Percentiles rank a stretch among this genome's conserved stretches.
These are phyloP conservation scores for Diuraphis noxia DNA, from an alignment of 1,140 invertebrate genomes.

Conservation along the genomic window DNA sequence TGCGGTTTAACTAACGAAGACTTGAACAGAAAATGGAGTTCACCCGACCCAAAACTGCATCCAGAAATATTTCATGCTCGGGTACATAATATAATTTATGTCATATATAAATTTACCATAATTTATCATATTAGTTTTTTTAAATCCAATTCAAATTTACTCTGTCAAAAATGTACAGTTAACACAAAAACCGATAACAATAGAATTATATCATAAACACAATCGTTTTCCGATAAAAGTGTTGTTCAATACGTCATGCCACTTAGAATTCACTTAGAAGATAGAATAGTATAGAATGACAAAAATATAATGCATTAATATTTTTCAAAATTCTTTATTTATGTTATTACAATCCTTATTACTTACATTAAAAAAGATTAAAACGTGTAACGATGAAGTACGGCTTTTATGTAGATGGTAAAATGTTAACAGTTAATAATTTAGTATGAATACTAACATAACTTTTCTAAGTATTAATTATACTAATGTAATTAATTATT, in stretches of 20 bases:
- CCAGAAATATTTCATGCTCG: constrained; percentile 84
- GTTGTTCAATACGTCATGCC: too few relatives aligned
- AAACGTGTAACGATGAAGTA: neutral
- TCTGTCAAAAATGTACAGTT: neutral
- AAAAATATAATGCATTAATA: neutral
- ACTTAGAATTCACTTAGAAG: neutral
- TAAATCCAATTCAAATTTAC: neutral
- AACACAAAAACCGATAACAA: neutral
- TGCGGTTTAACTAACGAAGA: constrained; percentile 81
- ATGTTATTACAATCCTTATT: neutral
- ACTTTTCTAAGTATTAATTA: neutral
- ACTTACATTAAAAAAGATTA: neutral
- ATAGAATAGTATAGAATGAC: neutral
- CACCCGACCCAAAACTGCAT: constrained; percentile 73
- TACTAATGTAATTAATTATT: neutral
- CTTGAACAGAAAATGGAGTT: constrained; percentile 78
- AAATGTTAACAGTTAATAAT: neutral
- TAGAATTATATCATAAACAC: neutral
- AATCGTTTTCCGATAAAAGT: neutral
- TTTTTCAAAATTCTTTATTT: neutral
- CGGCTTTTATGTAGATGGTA: neutral
- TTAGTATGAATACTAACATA: neutral
- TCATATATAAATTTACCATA: neutral
- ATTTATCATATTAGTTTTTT: neutral
- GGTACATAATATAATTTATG: constrained; percentile 64